Evolutionary conservation across 2,797 vertebrate genomes (phyloP).

Genomic region (Urosaurus nigricauda): DNA sequence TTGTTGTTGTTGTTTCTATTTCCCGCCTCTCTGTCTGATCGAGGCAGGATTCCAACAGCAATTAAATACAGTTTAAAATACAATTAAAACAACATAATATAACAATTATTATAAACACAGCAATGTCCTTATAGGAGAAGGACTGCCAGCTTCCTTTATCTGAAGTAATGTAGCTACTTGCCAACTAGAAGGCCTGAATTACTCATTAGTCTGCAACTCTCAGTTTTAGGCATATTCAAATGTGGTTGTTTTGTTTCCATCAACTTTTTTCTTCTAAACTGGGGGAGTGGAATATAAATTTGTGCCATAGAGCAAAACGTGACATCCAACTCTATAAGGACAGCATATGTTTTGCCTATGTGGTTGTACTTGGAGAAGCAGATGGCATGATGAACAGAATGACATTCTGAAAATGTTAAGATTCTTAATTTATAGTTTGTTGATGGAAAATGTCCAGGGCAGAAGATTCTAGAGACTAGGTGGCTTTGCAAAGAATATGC

Average conservation of each 20-base stretch:
- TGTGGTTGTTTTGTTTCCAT: slow-evolving; percentile 27
- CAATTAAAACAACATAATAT: too few species aligned
- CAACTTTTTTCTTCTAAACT: slow-evolving; percentile 4
- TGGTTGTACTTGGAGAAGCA: slow-evolving; percentile 2
- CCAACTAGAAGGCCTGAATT: background rate
- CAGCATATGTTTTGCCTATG: slow-evolving; percentile 12
- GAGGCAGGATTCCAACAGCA: too few species aligned
- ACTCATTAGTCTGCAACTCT: background rate
- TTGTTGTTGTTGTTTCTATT: too few species aligned
- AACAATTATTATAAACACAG: too few species aligned
- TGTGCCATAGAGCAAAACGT: slow-evolving; percentile 41
- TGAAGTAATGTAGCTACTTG: slow-evolving; percentile 1
- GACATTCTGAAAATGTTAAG: slow-evolving; percentile 25
- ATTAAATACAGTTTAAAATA: too few species aligned
- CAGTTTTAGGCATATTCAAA: background rate
- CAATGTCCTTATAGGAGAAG: too few species aligned
- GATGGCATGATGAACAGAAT: slow-evolving; percentile 20
- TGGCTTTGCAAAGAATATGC: background rate
- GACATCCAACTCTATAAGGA: slow-evolving; percentile 53
- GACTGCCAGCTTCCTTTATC: background rate
- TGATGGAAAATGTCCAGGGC: background rate
- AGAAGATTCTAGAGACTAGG: background rate
- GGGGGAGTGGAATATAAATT: slow-evolving; percentile 28
- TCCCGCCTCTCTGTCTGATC: too few species aligned
- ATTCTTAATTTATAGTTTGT: background rate